Base-by-base conservation (phyloP, 1,140 invertebrate species). In the Leguminivora glycinivorella region DNA sequence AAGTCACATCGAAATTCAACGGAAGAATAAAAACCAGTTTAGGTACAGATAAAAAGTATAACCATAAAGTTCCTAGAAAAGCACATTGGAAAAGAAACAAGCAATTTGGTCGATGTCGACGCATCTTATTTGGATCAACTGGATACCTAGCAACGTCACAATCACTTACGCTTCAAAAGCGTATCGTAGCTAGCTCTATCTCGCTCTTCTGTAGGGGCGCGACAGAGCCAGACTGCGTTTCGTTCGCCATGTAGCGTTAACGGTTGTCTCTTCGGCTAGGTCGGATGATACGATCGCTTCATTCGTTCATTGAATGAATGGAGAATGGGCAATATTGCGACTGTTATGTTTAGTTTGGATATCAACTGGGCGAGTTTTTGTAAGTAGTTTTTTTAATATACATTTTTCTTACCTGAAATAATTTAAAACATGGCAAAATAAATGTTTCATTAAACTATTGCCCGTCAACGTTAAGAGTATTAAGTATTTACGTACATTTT, bases 291-390 rank as follows among this genome's bases (percentile, higher is more conserved):
- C 58, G 17, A 17, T 63, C 58, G 17, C 34, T 63, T 31, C 58
- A 34, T 63, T 63, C 58, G 58, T 26, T 63, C 58, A 63, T 63
- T 63, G 29, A 63, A 22, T 63, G 58, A 63, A 63, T 63, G 58
- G 58, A 63, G 58, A 63, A 63, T 63, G 58, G 58, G 58, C 58
- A 63, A 34, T 63, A n/a, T 63, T 63, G 58, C 6, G 58, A 63
- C 56, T 52, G 9, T 52, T 52, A 52, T 52, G 43, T 52, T n/a
- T 5, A 7, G 19, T 52, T 52, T 52, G 47, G 47, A 2, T 9
- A 22, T 17, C 7, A 17, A 43, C 14, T 17, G n/a, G 40, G 10
- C 34, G 34, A 38, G 2, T 38, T 38, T 14, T 14, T 3, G 34
- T 38, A 14, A 38, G 34, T 14, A 38, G 34, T 38, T 38, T 12